Percentiles rank a stretch among this genome's conserved stretches.
These are phyloP conservation scores for Philopotamus ludificatus DNA, from an alignment of 1,140 invertebrate species.

Conservation along the genomic window DNA sequence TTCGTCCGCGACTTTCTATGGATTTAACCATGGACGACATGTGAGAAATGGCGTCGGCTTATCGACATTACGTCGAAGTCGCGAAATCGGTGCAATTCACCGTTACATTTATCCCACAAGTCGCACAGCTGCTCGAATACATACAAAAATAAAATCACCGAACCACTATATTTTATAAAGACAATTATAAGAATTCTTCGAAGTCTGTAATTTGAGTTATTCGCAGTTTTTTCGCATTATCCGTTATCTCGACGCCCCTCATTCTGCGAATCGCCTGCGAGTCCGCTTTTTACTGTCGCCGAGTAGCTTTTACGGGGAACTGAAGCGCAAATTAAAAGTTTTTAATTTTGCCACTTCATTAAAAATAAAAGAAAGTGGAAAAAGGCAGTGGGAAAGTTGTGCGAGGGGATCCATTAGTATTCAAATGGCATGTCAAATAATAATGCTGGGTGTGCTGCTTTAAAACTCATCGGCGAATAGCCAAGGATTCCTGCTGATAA, in stretches of 20 bases:
- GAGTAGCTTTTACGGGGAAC: neutral
- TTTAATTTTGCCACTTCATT: constrained; percentile 19
- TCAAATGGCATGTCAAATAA: constrained; percentile 22
- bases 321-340: constrained; percentile 13
- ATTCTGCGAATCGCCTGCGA: neutral
- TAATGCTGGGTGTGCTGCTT: constrained; percentile 2
- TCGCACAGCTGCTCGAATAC: neutral
- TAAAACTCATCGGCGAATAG: constrained; percentile 2
- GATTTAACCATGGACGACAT: too few species aligned
- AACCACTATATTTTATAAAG: too few species aligned
- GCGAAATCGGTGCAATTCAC: constrained; percentile 6
- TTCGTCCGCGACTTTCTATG: too few species aligned
- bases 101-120: neutral
- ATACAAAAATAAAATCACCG: too few species aligned
- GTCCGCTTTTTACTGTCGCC: neutral
- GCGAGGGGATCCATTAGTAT: constrained; percentile 14
- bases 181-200: too few species aligned
- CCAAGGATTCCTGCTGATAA: neutral
- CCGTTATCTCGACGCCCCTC: neutral
- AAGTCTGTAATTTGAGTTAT: too few species aligned
- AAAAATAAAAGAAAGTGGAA: neutral
- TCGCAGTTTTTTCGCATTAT: too few species aligned
- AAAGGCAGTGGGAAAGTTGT: neutral
- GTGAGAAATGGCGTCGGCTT: too few species aligned
- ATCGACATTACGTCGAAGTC: neutral